Conservation (phyloP, 2,888 invertebrate species). For the Steinernema carpocapsae region DNA sequence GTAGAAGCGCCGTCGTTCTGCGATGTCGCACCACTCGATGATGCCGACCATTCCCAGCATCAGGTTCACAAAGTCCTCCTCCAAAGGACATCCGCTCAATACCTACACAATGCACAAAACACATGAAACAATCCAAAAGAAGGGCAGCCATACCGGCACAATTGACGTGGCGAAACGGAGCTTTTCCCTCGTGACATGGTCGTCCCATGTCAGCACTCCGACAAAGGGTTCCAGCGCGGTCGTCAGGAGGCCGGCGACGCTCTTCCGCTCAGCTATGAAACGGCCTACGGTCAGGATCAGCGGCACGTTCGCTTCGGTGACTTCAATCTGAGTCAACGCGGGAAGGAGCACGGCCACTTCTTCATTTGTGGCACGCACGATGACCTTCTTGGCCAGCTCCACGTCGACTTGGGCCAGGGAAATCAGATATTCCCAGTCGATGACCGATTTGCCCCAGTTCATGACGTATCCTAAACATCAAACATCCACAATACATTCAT, state of each 20-base stretch:
- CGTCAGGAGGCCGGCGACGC: neutral
- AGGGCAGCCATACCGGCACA: neutral
- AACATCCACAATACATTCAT: neutral
- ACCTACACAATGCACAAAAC: neutral
- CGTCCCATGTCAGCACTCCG: neutral
- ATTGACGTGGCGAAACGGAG: neutral
- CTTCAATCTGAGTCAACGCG: neutral
- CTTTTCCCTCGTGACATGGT: neutral
- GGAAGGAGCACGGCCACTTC: neutral
- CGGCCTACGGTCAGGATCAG: conserved; percentile 4
- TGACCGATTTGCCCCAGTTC: conserved; percentile 5
- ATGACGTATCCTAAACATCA: conserved; percentile 1
- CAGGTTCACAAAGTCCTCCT: conserved; percentile 18
- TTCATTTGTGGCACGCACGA: neutral
- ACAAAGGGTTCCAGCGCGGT: neutral
- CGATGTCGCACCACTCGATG: neutral
- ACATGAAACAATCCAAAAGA: neutral
- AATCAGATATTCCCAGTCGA: neutral
- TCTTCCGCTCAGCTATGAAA: conserved; percentile 5
- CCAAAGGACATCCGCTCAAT: neutral
- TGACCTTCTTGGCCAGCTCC: neutral
- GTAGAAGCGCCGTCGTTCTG: neutral
- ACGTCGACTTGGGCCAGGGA: neutral
- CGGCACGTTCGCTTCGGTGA: neutral
- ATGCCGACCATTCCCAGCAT: conserved; percentile 6